These are phyloP conservation scores for Drosophila kambysellisi DNA, from an alignment of 2,888 invertebrate genomes.

Conservation along the genomic window DNA sequence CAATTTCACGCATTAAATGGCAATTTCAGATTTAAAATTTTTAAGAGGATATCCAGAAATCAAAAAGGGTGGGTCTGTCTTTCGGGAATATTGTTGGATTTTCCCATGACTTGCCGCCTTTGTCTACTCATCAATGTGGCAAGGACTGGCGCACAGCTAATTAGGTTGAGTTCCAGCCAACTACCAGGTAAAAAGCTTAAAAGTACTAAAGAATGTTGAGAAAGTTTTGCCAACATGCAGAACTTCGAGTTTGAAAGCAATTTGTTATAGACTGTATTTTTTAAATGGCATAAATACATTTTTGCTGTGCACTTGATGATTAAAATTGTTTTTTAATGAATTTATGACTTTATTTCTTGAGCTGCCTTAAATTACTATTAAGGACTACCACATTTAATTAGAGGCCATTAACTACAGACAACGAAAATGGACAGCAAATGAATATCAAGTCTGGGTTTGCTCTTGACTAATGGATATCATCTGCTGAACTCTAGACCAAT, in stretches of 20 bases:
- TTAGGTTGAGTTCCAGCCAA: conserved; percentile 24
- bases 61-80: neutral
- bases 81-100: neutral
- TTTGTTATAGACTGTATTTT: conserved; percentile 13
- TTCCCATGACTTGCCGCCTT: conserved; percentile 12
- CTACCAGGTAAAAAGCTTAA: conserved; percentile 20
- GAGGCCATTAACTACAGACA: neutral
- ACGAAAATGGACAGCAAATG: neutral
- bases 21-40: neutral
- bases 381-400: neutral
- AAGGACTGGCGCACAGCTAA: conserved; percentile 35
- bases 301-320: conserved; percentile 31
- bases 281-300: neutral
- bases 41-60: neutral
- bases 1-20: neutral
- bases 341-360: conserved; percentile 44
- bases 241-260: conserved; percentile 19
- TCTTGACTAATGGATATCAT: neutral
- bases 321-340: conserved; percentile 59
- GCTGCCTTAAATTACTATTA: conserved; percentile 37
- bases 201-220: neutral
- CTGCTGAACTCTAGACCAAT: neutral
- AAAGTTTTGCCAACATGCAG: conserved; percentile 14
- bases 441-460: neutral
- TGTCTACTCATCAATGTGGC: conserved; percentile 16